Conservation (phyloP, 2,797 vertebrate genomes). For the Poliocrania exsul region DNA sequence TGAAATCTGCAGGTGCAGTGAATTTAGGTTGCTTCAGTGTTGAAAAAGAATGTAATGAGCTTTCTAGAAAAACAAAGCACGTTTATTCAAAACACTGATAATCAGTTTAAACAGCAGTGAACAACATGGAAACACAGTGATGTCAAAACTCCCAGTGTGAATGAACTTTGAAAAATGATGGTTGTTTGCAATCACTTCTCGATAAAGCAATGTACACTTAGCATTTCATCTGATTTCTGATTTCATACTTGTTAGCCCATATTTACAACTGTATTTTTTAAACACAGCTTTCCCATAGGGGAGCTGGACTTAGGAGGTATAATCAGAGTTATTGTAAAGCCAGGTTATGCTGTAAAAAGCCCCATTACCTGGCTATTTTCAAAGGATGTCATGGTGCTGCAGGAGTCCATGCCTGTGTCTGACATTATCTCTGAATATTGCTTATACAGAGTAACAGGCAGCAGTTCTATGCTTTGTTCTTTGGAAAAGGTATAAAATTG, state of each 20-base stretch:
- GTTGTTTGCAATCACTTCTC: not conserved
- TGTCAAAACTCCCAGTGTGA: not conserved
- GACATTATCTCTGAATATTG: not conserved
- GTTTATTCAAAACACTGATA: not conserved
- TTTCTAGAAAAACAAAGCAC: not conserved
- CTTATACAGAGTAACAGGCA: not conserved
- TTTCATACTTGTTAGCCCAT: not conserved
- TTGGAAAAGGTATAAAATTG: not conserved
- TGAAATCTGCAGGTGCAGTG: not conserved
- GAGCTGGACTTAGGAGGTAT: not conserved
- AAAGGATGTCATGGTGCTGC: not conserved
- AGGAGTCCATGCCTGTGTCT: fast-evolving
- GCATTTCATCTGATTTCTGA: not conserved
- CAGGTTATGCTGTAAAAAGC: not conserved
- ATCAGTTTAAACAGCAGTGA: not conserved
- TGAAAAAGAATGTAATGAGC: not conserved
- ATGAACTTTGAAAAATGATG: not conserved
- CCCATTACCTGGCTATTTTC: not conserved
- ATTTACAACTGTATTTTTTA: not conserved
- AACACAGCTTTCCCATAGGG: not conserved
- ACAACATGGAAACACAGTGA: not conserved
- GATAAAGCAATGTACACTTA: not conserved
- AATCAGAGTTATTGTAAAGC: not conserved
- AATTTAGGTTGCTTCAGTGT: not conserved
- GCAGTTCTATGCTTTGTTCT: not conserved